Conservation (phyloP, 1,140 invertebrate species). For the Copidosoma floridanum region DNA sequence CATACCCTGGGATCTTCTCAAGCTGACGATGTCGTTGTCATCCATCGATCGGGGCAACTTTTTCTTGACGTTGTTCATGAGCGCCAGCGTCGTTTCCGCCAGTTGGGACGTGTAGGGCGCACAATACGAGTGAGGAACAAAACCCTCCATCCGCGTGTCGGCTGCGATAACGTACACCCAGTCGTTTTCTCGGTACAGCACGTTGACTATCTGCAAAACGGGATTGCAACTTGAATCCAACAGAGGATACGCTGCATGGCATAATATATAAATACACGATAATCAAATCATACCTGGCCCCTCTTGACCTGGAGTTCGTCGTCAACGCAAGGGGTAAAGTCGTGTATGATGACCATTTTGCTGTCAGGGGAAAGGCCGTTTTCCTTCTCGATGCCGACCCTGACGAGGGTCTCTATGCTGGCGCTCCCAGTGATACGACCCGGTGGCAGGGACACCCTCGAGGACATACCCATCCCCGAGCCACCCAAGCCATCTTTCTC, state of each 20-base stretch:
- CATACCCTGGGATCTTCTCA: conserved; percentile 43
- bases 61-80: conserved; percentile 73
- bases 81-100: conserved; percentile 70
- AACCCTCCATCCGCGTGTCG: conserved; percentile 85
- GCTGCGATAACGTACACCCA: conserved; percentile 95
- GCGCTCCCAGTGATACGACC: conserved; percentile 92
- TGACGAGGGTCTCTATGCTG: conserved; percentile 89
- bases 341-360: conserved; percentile 93
- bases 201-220: conserved; percentile 74
- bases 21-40: conserved; percentile 44
- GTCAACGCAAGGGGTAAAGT: conserved; percentile 92
- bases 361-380: conserved; percentile 87
- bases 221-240: too few species aligned
- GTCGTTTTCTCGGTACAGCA: conserved; percentile 91
- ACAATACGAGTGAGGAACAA: conserved; percentile 92
- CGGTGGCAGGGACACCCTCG: conserved; percentile 50
- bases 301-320: conserved; percentile 84
- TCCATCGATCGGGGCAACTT: conserved; percentile 72
- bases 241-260: too few species aligned
- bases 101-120: conserved; percentile 77
- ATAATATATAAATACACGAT: too few species aligned
- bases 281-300: conserved; percentile 58
- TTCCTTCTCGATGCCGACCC: conserved; percentile 93
- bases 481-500: conserved; percentile 48
- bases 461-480: conserved; percentile 36